Evolutionary conservation across 2,888 invertebrate genomes (phyloP).

Genomic region (Drosophila paranaensis): DNA sequence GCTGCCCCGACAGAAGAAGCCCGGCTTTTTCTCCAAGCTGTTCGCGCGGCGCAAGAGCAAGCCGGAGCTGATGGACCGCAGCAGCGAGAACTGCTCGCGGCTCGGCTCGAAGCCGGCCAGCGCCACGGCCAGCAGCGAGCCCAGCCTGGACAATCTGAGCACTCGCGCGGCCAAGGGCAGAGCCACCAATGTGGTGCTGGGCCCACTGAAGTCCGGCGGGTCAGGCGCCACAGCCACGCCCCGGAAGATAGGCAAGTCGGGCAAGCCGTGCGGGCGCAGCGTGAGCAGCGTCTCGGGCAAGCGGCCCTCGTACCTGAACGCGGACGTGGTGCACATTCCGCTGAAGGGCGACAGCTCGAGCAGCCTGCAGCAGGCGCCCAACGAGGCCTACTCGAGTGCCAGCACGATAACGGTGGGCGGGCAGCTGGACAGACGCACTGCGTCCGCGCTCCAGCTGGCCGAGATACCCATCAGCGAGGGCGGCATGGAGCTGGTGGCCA

Average conservation of each 20-base stretch:
- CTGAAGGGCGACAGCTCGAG: constrained; percentile 87
- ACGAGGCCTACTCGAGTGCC: constrained; percentile 84
- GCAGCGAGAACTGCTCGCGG: constrained; percentile 55
- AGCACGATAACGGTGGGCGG: constrained; percentile 84
- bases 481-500: constrained; percentile 87
- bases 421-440: constrained; percentile 84
- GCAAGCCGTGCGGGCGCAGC: constrained; percentile 87
- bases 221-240: constrained; percentile 1
- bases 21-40: constrained; percentile 88
- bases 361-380: constrained; percentile 85
- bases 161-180: constrained; percentile 78
- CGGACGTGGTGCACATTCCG: constrained; percentile 88
- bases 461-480: constrained; percentile 85
- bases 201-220: constrained; percentile 61
- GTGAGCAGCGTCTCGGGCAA: constrained; percentile 88
- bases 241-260: constrained; percentile 55
- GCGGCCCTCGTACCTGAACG: constrained; percentile 87
- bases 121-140: constrained; percentile 78
- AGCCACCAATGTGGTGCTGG: constrained; percentile 20
- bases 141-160: constrained; percentile 80
- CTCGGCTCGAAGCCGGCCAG: constrained; percentile 63
- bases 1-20: constrained; percentile 87
- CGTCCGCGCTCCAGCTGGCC: constrained; percentile 84
- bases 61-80: constrained; percentile 83
- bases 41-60: constrained; percentile 87